Percentiles rank a stretch among this genome's conserved stretches.
Conservation (phyloP, 2,113 vertebrate species). For the Phalacrocorax aristotelis region DNA sequence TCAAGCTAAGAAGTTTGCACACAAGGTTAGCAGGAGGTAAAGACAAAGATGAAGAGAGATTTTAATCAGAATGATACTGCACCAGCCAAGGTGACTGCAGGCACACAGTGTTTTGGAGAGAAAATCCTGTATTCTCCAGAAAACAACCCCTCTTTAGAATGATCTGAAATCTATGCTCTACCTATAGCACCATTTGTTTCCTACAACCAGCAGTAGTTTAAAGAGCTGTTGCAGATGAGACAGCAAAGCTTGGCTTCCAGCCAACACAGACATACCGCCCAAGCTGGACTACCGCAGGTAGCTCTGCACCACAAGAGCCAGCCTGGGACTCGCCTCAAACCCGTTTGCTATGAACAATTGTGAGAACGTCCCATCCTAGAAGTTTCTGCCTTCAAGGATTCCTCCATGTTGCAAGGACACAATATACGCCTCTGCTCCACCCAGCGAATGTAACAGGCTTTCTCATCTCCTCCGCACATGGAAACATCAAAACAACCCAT, state of each 20-base stretch:
- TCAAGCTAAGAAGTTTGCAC: neutral
- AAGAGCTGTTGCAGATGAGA: neutral
- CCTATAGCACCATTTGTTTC: neutral
- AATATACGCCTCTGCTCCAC: neutral
- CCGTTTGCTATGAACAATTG: neutral
- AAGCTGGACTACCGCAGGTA: neutral
- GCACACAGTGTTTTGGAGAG: rapidly evolving
- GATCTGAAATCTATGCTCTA: neutral
- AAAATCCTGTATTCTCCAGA: neutral
- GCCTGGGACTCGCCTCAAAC: neutral
- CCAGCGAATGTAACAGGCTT: rapidly evolving
- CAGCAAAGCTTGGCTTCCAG: neutral
- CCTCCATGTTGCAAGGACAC: neutral
- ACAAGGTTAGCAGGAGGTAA: neutral
- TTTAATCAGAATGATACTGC: neutral
- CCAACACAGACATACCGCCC: rapidly evolving
- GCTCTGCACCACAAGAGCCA: neutral
- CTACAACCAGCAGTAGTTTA: neutral
- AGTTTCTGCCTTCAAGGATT: slow-evolving; percentile 18
- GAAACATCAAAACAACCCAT: neutral
- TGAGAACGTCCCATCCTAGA: neutral
- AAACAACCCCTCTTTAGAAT: neutral
- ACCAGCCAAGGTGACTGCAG: neutral
- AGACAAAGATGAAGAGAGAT: neutral
- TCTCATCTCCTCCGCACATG: slow-evolving; percentile 10